Evolutionary conservation across 2,888 invertebrate genomes (phyloP).

Genomic region (Pyrochroa serraticornis): DNA sequence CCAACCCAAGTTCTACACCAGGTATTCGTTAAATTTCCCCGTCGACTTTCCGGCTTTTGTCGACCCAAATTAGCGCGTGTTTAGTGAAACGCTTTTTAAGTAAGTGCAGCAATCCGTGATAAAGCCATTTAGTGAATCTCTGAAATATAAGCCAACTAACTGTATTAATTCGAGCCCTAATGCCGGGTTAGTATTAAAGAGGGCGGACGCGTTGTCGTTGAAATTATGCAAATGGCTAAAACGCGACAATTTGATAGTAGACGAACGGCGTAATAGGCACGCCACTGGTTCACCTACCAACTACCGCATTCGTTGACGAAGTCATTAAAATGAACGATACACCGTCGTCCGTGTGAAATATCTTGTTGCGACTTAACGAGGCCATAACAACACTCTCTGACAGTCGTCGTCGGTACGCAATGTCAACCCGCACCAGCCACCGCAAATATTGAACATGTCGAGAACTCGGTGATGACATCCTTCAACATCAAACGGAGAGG

Average conservation of each 20-base stretch:
- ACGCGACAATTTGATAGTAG: constrained; percentile 13
- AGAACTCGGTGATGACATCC: constrained; percentile 20
- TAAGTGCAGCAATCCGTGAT: background rate
- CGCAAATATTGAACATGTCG: constrained; percentile 25
- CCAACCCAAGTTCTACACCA: no score
- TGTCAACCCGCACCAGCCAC: constrained; percentile 6
- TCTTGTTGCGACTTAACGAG: constrained; percentile 15
- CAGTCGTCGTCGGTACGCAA: background rate
- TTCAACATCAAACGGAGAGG: constrained; percentile 20
- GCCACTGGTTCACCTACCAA: constrained; percentile 8
- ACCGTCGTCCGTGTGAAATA: constrained; percentile 11
- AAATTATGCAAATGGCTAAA: constrained; percentile 21
- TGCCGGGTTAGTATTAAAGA: constrained; percentile 20
- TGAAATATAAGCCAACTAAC: constrained; percentile 11
- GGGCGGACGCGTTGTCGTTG: constrained; percentile 15
- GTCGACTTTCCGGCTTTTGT: no score
- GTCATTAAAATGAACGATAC: constrained; percentile 22
- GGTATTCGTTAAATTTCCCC: no score
- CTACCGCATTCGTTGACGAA: constrained; percentile 11
- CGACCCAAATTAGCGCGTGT: no score
- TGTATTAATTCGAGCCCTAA: constrained; percentile 18
- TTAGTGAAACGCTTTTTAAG: no score
- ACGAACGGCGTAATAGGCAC: constrained; percentile 11
- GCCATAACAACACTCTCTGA: constrained; percentile 7
- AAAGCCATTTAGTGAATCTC: background rate